Evolutionary conservation across 2,113 vertebrate genomes (phyloP), one percentile per base, ranked within the genome.

Genomic region (Cromileptes altivelis): DNA sequence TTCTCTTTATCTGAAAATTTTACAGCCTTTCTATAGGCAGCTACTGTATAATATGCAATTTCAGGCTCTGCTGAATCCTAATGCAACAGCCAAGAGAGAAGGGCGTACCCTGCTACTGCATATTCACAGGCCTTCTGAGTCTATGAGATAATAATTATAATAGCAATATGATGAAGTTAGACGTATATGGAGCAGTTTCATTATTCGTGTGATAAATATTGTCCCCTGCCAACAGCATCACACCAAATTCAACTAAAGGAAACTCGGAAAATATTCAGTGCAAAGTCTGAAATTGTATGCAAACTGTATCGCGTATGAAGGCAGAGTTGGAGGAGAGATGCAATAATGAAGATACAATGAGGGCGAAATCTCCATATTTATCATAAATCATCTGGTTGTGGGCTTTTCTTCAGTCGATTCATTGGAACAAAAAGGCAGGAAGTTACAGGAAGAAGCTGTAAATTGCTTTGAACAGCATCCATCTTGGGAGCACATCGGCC

Each of bases 21-120:
- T 62, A 45, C n/a, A 52, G 57, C 68, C 58, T 61, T 68, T 69
- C 61, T 70, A 64, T 56, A 71, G 65, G 52, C 68, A 45, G 77
- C 49, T 67, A 25, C 60, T 80, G 57, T 58, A 63, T 75, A 81
- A 89, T 82, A 52, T 78, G 84, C 42, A 63, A 89, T 91, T 92
- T 92, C 90, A 90, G 63, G 88, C 88, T 90, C 86, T 71, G 82
- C 71, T 92, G 85, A 64, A 53, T 85, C 81, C 56, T 63, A 75
- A 85, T 90, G 62, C 33, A 67, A 70, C 18, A 33, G 62, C 49
- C 21, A 19, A 53, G n/a, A 64, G 72, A 67, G 45, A 58, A 81
- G 61, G 68, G 78, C 14, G 0, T n/a, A 12, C 27, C 19, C 55
- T 56, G 62, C 45, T 67, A 40, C 5, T 70, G 64, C 60, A 19